Evolutionary conservation across 1,140 invertebrate species (phyloP), one percentile per base, ranked within the genome.

Genomic region (Anadara kagoshimensis): DNA sequence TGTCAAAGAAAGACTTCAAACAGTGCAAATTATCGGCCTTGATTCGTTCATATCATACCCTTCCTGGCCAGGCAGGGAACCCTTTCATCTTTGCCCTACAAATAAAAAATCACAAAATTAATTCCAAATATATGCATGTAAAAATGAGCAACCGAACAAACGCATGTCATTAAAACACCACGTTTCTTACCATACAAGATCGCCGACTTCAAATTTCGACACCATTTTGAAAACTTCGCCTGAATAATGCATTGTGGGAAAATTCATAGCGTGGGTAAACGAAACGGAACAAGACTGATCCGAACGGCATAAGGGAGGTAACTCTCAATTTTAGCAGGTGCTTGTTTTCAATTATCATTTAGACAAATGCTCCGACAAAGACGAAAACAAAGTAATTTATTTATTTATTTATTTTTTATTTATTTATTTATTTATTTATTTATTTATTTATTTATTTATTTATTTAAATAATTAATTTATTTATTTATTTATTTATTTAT

Each of bases 31-130:
- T 22, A 29, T 16, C n/a, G n/a, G 44, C 5, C 18, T 63, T 24
- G 56, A 20, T 12, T 14, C 2, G 24, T 26, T 4, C 72, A 8
- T 20, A 58, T 26, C 73, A 94, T 93, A 97, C 95, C 93, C 94
- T 94, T 89, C 94, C 95, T 53, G 96, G 95, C 96, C 96, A 97
- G 73, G 95, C 94, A 72, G 95, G 94, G 91, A 95, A 97, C 84
- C 95, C 95, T 91, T 96, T 97, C 95, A 97, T 97, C 92, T 96
- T 96, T 24, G 95, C 95, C 95, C 95, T 96, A 91, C 85, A 94
- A 86, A 67, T 51, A 74, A 47, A 73, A 49, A 69, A 72, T 70
- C 45, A 36, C 59, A 66, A 73, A 57, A 72, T 10, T 36, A 8
- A 66, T n/a, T 58, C 47, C 65, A 89, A 88, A 59, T 64, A 54